phyloP scores from a whole-genome alignment of 1,140 invertebrate genomes.

The Anoplophora glabripennis region DNA sequence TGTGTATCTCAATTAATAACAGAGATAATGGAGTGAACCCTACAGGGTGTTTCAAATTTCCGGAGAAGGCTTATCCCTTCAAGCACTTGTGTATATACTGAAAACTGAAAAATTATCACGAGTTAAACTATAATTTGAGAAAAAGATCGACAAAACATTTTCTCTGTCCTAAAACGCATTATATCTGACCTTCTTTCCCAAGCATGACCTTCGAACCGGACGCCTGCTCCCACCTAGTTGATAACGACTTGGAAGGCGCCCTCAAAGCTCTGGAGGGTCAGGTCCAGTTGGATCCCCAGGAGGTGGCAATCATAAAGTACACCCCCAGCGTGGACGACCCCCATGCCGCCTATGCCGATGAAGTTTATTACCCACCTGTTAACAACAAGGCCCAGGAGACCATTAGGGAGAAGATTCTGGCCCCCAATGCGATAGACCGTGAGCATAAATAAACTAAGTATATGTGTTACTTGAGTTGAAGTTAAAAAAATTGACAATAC shows the following conservation, averaged over 20 bases:
- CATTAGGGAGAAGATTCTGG: constrained; percentile 40
- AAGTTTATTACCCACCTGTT: constrained; percentile 72
- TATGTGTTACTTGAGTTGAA: background rate
- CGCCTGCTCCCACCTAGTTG: constrained; percentile 46
- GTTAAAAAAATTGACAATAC: background rate
- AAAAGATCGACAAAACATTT: too few relatives aligned
- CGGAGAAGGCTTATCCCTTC: too few relatives aligned
- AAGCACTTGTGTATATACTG: too few relatives aligned
- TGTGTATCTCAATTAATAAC: too few relatives aligned
- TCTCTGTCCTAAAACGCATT: too few relatives aligned
- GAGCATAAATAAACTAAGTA: constrained; percentile 14
- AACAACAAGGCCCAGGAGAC: constrained; percentile 30
- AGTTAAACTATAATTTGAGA: too few relatives aligned
- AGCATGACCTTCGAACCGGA: constrained; percentile 45
- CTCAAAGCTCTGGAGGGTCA: constrained; percentile 52
- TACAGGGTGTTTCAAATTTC: too few relatives aligned
- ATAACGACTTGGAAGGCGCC: constrained; percentile 55
- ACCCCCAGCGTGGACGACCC: constrained; percentile 66
- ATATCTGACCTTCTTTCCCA: too few relatives aligned
- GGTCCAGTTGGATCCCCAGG: constrained; percentile 58
- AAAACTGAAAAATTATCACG: too few relatives aligned
- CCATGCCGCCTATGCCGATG: constrained; percentile 68
- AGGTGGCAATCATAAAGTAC: constrained; percentile 75
- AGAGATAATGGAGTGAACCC: too few relatives aligned
- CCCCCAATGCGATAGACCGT: constrained; percentile 37